A percentile compares a stretch with the other conserved stretches of the same genome.
phyloP scores from a whole-genome alignment of 2,888 invertebrate species.

The Abscondita cerata region DNA sequence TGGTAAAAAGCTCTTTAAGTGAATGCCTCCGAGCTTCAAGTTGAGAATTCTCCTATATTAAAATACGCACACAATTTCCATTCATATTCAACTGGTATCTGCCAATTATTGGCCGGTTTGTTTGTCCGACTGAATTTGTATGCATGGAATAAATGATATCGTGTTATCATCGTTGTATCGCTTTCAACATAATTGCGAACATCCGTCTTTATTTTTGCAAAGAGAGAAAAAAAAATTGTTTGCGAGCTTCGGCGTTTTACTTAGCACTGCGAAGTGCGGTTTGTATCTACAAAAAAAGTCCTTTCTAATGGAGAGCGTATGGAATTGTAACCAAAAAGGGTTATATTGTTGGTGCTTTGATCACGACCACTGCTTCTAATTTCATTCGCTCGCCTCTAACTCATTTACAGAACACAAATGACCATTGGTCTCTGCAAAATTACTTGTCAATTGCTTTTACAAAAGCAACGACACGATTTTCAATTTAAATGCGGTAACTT shows the following conservation, averaged over 20 bases:
- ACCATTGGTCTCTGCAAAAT: constrained; percentile 47
- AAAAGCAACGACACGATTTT: constrained; percentile 25
- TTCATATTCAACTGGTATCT: constrained; percentile 50
- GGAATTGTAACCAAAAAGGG: constrained; percentile 30
- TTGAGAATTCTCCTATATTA: constrained; percentile 38
- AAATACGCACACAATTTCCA: constrained; percentile 49
- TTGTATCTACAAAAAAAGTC: not conserved
- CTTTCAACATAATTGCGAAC: constrained; percentile 37
- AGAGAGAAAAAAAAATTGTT: not conserved
- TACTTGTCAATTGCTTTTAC: constrained; percentile 49
- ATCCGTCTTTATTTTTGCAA: constrained; percentile 23
- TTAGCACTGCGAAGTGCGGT: too few species aligned
- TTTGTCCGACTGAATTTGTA: constrained; percentile 58
- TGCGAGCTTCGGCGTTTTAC: not conserved
- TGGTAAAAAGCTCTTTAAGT: constrained; percentile 45
- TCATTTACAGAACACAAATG: constrained; percentile 46
- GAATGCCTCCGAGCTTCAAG: constrained; percentile 45
- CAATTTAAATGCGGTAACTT: constrained; percentile 28
- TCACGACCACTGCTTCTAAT: constrained; percentile 40
- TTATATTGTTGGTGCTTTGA: constrained; percentile 31
- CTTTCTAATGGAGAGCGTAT: not conserved
- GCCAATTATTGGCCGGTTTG: constrained; percentile 59
- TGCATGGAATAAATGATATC: constrained; percentile 59
- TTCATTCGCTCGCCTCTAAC: constrained; percentile 41
- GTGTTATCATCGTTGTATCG: constrained; percentile 42